Evolutionary conservation across 2,888 invertebrate genomes (phyloP), one percentile per base, ranked within the genome.

Genomic region (Ametastegia equiseti): DNA sequence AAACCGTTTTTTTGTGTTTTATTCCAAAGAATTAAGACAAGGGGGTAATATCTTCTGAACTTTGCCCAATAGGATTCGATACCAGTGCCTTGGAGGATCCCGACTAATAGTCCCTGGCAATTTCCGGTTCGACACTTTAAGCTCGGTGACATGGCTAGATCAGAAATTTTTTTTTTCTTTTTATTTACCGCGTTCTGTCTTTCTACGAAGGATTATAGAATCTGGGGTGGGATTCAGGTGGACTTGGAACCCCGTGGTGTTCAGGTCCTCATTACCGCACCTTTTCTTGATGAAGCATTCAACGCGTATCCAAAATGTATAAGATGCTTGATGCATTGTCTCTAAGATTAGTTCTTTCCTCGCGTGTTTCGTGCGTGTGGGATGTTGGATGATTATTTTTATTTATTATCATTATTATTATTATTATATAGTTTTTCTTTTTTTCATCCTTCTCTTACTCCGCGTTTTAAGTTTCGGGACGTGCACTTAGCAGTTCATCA

Each of bases 311-410:
- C 85, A 81, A 82, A 85, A 82, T 83, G 79, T 42, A 42, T 42
- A n/a, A 71, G 27, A 9, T 45, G 82, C 83, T 83, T 89, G 88
- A 89, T 88, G 87, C 88, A 88, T 89, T 86, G 88, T 86, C 85
- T 83, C 50, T 86, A 65, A 85, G 86, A 89, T 89, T 86, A 86
- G 84, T 83, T 81, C 67, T 81, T 82, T 73, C 75, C 33, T 69
- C 78, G 79, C 82, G 50, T 82, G 81, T 54, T n/a, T 42, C 13
- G 36, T 33, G 54, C 36, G 54, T 75, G 54, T 36, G 54, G 75
- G 36, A 75, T n/a, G 54, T 54, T 54, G 75, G 47, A 71, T n/a
- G 7, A 30, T 71, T 71, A 15, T 45, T 36, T 36, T 33, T 63
- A 11, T 63, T 54, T 54, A 13, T 54, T 54, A 5, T 54, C 54